These are phyloP conservation scores for Piprites chloris DNA, from an alignment of 2,113 vertebrate species.

Conservation along the genomic window DNA sequence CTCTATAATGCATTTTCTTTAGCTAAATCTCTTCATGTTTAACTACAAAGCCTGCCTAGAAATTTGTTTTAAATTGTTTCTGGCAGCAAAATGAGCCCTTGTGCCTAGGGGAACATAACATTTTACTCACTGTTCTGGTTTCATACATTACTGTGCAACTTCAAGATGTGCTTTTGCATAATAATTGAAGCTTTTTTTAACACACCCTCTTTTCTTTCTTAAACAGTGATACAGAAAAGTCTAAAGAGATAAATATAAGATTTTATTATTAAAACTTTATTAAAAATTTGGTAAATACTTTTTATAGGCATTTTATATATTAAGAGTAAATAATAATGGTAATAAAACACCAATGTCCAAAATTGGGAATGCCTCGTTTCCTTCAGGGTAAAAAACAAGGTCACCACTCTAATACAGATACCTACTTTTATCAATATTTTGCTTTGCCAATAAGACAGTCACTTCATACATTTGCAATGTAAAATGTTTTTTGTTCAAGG, in stretches of 20 bases:
- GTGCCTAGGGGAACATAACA: slow-evolving; percentile 52
- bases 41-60: slow-evolving; percentile 57
- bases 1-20: slow-evolving; percentile 23
- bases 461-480: not conserved
- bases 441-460: not conserved
- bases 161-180: slow-evolving; percentile 55
- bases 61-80: slow-evolving; percentile 63
- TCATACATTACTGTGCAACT: slow-evolving; percentile 44
- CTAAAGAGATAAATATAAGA: not conserved
- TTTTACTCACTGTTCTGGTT: slow-evolving; percentile 50
- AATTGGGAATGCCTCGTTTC: not conserved
- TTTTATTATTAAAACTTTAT: not conserved
- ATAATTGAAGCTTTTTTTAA: slow-evolving; percentile 12
- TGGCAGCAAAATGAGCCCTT: slow-evolving; percentile 50
- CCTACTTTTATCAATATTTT: not conserved
- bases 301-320: not conserved
- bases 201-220: not conserved
- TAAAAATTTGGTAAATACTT: not conserved
- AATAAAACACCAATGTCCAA: not conserved
- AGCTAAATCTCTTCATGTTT: slow-evolving; percentile 51
- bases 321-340: not conserved
- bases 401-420: not conserved
- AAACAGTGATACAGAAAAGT: not conserved
- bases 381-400: not conserved
- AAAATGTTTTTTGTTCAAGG: accelerated